Base-by-base conservation (phyloP, 2,888 invertebrate species). In the Pollenia angustigena region DNA sequence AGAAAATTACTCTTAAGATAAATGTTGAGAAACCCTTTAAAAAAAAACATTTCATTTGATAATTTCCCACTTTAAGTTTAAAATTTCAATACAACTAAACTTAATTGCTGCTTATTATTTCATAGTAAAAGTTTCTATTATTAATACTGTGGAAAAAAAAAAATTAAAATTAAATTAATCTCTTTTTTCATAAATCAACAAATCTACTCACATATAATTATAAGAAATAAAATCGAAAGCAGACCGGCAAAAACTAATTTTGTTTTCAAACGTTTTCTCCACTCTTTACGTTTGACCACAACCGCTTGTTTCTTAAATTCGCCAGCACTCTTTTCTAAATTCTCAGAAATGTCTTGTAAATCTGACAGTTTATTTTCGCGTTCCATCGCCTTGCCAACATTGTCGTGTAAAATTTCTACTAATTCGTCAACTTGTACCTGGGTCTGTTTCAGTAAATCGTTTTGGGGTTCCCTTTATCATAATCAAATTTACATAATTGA, bases 351-450 rank as follows among this genome's bases (percentile, higher is more conserved):
- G 54, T 44, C 42, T 74, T 69, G 74, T 50, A 84, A 78, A 23
- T 84, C 78, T 1, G 76, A 66, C 1, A 87, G 32, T 69, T 84
- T 87, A 12, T 81, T n/a, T 32, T 64, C 72, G 16, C 84, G 87
- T 12, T 81, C 78, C 74, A 84, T 11, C 4, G 78, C 84, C n/a
- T 56, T 78, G 48, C 50, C 81, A 12, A 87, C 84, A 74, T 84
- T 87, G 6, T 81, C 78, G 4, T 87, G 74, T 46, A 84, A 60
- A 23, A 87, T 87, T 74, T 84, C 87, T 1, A 87, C 84, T 40
- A 87, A 42, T 78, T 87, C 87, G 12, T 84, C 84, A 0, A 81
- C 87, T 12, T 84, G 60, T 64, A 64, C 60, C 62, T 84, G 83
- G 2, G 81, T 84, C 16, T 84, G 18, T 78, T 87, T 62, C 3